Evolutionary conservation across 2,888 invertebrate genomes (phyloP).

Genomic region (Orthosia cruda): DNA sequence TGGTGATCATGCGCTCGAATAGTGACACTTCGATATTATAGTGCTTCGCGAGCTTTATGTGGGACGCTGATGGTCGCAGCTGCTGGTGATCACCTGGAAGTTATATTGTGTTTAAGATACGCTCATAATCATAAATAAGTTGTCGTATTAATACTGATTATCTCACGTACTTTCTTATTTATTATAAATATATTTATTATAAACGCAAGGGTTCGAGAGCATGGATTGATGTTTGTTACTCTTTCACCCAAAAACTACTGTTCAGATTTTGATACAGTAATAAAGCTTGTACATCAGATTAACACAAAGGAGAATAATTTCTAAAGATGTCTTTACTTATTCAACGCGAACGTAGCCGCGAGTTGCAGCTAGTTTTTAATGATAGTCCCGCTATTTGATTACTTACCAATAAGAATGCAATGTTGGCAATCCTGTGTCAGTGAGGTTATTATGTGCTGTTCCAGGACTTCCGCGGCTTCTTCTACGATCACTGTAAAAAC

Average conservation of each 20-base stretch:
- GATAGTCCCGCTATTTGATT: not conserved
- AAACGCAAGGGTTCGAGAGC: too few species aligned
- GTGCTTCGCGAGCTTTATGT: conserved; percentile 92
- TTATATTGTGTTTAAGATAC: not conserved
- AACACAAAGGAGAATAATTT: too few species aligned
- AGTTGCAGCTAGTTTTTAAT: too few species aligned
- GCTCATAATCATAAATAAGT: not conserved
- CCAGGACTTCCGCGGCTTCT: conserved; percentile 97
- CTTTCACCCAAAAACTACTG: too few species aligned
- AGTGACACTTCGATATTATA: conserved; percentile 95
- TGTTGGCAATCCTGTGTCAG: conserved; percentile 94
- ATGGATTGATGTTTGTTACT: too few species aligned
- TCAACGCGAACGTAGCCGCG: too few species aligned
- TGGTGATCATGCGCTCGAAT: conserved; percentile 95
- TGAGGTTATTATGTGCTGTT: conserved; percentile 95
- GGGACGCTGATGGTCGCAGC: conserved; percentile 94
- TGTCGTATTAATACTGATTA: too few species aligned
- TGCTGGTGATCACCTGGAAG: conserved; percentile 95
- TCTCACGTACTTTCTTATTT: too few species aligned
- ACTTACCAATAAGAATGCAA: conserved; percentile 95
- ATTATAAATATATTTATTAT: too few species aligned
- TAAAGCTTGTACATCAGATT: too few species aligned
- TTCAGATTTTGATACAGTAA: too few species aligned
- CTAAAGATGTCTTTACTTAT: too few species aligned
- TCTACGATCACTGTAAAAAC: conserved; percentile 94